Conservation (phyloP, 2,888 invertebrate genomes). For the Zhuqinia jingwanae region DNA sequence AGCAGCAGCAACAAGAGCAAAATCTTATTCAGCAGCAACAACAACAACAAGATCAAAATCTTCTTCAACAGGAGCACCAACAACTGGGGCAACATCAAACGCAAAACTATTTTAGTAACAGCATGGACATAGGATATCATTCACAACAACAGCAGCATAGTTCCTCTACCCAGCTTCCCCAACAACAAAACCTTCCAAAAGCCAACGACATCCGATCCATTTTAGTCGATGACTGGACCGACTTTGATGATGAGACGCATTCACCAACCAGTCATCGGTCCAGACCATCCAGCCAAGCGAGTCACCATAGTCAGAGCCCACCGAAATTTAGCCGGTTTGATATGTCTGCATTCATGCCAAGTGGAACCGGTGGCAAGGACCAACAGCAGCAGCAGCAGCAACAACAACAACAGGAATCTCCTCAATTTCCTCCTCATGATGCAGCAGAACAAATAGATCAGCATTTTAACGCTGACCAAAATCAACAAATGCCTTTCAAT, state of each 20-base stretch:
- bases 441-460: slow-evolving; percentile 23
- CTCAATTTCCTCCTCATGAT: slow-evolving; percentile 44
- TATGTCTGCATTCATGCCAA: slow-evolving; percentile 77
- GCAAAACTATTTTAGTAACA: slow-evolving; percentile 53
- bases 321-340: slow-evolving; percentile 79
- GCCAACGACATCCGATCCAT: slow-evolving; percentile 78
- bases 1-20: slow-evolving; percentile 37
- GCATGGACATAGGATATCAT: slow-evolving; percentile 45
- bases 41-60: slow-evolving; percentile 23
- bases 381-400: slow-evolving; percentile 58
- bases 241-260: slow-evolving; percentile 76
- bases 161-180: slow-evolving; percentile 45
- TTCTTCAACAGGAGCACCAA: slow-evolving; percentile 14
- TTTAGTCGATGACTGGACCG: slow-evolving; percentile 79
- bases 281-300: slow-evolving; percentile 57
- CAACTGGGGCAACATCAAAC: slow-evolving; percentile 47
- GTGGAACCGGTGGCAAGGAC: slow-evolving; percentile 14
- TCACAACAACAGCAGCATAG: slow-evolving; percentile 45
- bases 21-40: slow-evolving; percentile 47
- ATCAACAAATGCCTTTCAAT: slow-evolving; percentile 67
- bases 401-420: too few species aligned
- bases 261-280: slow-evolving; percentile 67
- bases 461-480: slow-evolving; percentile 27
- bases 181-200: slow-evolving; percentile 58
- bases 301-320: slow-evolving; percentile 72